Base-by-base conservation (phyloP, 2,888 invertebrate species). In the Epirrhoe alternata region DNA sequence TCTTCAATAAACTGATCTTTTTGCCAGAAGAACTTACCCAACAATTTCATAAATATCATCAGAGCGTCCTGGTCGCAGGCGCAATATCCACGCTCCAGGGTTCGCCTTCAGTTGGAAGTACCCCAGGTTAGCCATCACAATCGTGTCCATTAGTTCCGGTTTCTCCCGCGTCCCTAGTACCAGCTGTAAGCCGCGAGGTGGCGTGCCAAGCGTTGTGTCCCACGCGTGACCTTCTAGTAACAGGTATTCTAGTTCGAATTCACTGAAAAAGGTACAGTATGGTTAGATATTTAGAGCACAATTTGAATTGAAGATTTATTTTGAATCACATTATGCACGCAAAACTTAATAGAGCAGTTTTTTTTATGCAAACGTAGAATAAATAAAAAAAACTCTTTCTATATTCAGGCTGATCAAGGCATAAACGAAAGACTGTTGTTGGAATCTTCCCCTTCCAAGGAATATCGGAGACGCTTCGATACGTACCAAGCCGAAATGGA, bases 111-210 rank as follows among this genome's bases (percentile, higher is more conserved):
- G 93, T 91, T 94, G 94, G 94, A 99, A 99, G 90, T 99, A 99
- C 12, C 99, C 99, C 76, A 99, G 94, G 91, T 99, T 99, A 6
- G 99, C 99, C 99, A 99, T 99, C n/a, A 99, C 99, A 76, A 99
- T 99, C 16, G 99, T 99, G 88, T 99, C 99, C 75, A 97, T 97
- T 74, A 96, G 94, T 6, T 96, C 95, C 0, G 97, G 96, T 66
- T 95, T 93, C n/a, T 94, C 94, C 69, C 96, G 95, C 0, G 98
- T 97, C 52, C 99, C 99, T 56, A 99, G 93, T 4, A 97, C 97
- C 67, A 99, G 97, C 91, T 99, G 99, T n/a, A 99, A 94, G 0
- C 99, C 99, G 72, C 99, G 94, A 0, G 99, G 99, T 0, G 99
- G 99, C 74, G 98, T 98, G 60, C 98, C 98, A 50, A 96, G 95